A percentile compares a stretch with the other conserved stretches of the same genome.
Conservation (phyloP, 2,888 invertebrate genomes). For the Brachyptera putata region DNA sequence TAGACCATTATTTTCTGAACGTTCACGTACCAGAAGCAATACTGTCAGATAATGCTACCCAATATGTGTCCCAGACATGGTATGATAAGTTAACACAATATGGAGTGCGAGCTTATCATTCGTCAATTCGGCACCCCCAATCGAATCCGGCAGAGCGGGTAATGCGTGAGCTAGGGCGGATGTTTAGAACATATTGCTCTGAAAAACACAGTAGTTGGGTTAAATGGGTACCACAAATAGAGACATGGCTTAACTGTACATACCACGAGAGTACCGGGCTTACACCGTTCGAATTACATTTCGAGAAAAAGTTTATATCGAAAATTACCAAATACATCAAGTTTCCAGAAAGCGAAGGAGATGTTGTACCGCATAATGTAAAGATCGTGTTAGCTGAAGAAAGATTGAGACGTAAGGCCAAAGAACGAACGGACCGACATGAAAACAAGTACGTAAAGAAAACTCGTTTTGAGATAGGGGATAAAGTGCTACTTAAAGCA, state of each 20-base stretch:
- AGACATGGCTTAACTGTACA: background rate
- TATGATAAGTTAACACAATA: background rate
- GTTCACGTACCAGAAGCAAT: background rate
- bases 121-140: background rate
- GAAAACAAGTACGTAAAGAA: no score
- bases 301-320: no score
- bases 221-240: background rate
- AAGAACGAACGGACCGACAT: no score
- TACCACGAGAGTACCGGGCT: background rate
- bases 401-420: no score
- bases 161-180: slow-evolving; percentile 1
- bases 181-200: background rate
- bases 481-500: no score
- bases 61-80: background rate
- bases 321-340: no score
- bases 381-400: no score
- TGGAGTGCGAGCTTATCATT: background rate
- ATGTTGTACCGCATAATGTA: no score
- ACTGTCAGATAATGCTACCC: background rate
- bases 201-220: background rate
- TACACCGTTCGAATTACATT: background rate
- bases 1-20: background rate
- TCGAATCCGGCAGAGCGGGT: slow-evolving; percentile 3
- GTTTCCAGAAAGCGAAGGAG: no score
- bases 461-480: no score